Base-by-base conservation (phyloP, 2,113 vertebrate species). In the Neodon shergylaensis region DNA sequence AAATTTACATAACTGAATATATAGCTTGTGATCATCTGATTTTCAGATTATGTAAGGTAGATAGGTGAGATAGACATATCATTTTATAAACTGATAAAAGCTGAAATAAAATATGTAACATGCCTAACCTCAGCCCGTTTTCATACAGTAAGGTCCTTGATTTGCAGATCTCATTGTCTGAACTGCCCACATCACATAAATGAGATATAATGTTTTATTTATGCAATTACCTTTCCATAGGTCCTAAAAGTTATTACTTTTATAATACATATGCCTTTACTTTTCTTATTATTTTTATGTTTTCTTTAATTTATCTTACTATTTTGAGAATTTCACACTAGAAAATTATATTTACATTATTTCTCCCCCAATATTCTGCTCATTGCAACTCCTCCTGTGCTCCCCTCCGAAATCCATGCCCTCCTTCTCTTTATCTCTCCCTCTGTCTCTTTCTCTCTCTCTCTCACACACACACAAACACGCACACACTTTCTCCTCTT, bases 61-160 rank as follows among this genome's bases (percentile, higher is more conserved):
- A 87, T 5, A 93, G 74, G 42, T 54, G 84, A 90, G 73, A 95
- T 92, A 39, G 39, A 39, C 42, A 42, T 16, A 77, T 90, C 28
- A 96, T 92, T 94, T 95, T 92, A 84, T 90, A 88, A 94, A 84
- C 49, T 61, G 42, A 95, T 61, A 42, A 87, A 87, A 94, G 90
- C 74, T 76, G 49, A 87, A 87, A 93, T 84, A 33, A 95, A 78
- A 79, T 73, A 31, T 36, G 42, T 26, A 89, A 17, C 36, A 90
- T 7, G 52, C 28, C 52, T 31, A 44, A 44, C 61, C 6, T 87
- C 17, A 54, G 54, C 79, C 79, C 47, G 88, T 33, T 66, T 87
- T 93, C 88, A 79, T 83, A 90, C 33, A 73, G 22, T 13, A 11
- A 90, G 73, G 92, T 63, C 47, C 76, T 3, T 94, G 85, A 79